Base-by-base conservation (phyloP, 2,888 invertebrate genomes). In the Gandaritis pyraliata region DNA sequence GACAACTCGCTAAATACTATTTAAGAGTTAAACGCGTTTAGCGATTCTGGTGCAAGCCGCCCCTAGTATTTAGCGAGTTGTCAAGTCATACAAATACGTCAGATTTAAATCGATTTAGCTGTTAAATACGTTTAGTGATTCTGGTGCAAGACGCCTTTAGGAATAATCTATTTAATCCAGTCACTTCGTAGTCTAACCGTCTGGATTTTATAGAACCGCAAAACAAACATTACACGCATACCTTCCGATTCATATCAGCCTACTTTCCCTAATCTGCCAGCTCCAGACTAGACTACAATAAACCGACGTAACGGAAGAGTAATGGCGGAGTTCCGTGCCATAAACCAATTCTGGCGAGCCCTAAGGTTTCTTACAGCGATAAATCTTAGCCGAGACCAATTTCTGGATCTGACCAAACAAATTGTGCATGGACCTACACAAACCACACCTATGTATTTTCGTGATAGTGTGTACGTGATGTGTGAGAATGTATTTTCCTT, bases 361-460 rank as follows among this genome's bases (percentile, higher is more conserved):
- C 53, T 53, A 47, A 39, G 57, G 7, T 46, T 30, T 33, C 51
- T 47, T 33, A 33, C 48, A 12, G 18, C 38, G 16, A 62, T 62
- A 62, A 62, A 62, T 62, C 54, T 13, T 23, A 46, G 54, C 39
- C 47, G 13, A 50, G 13, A 56, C 54, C 55, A 53, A 53, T 59
- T 54, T 54, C 53, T 54, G 62, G 50, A 56, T 57, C 58, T 58
- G 61, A 66, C 61, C 59, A 59, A 64, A 59, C 52, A 61, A 57
- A 61, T 47, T 51, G 61, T 48, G 30, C 47, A 41, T 46, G 48
- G 23, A 23, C 3, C 11, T 46, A 50, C 23, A 29, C 47, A 48
- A 33, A 48, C 23, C 10, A 15, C 48, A 16, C n/a, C 18, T 23
- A n/a, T n/a, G 16, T 43, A 16, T 43, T 43, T 16, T 16, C 16